Conservation (phyloP, 2,888 invertebrate genomes). For the Thelaira solivaga region DNA sequence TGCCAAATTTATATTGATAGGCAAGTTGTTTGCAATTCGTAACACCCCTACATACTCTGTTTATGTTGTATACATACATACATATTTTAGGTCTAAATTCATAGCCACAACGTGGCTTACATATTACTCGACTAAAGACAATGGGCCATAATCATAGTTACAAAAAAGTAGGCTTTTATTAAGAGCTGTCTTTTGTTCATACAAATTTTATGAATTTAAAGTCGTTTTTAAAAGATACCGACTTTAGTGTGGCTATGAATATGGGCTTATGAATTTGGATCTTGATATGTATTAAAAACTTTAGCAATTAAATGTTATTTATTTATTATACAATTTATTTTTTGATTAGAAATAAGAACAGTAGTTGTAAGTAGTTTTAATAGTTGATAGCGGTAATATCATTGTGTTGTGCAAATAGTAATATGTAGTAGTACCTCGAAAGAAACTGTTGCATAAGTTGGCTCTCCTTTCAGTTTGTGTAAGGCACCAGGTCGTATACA, state of each 20-base stretch:
- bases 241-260: no score
- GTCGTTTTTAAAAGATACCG: no score
- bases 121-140: no score
- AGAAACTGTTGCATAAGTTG: constrained; percentile 82
- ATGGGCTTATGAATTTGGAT: no score
- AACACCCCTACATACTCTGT: not conserved
- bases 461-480: constrained; percentile 82
- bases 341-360: constrained; percentile 21
- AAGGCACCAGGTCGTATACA: constrained; percentile 83
- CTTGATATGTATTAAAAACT: not conserved
- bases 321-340: not conserved
- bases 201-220: no score
- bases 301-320: constrained; percentile 11
- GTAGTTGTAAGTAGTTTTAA: constrained; percentile 39
- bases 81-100: no score
- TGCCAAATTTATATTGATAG: not conserved
- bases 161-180: no score
- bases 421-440: constrained; percentile 80
- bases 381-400: constrained; percentile 19
- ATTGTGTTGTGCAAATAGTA: constrained; percentile 47
- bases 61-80: no score
- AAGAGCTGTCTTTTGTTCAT: no score
- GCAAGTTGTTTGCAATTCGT: not conserved
- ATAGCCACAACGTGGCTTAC: no score
- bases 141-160: no score